Conservation (phyloP, 2,888 invertebrate genomes). For the Mellilla xanthometata region DNA sequence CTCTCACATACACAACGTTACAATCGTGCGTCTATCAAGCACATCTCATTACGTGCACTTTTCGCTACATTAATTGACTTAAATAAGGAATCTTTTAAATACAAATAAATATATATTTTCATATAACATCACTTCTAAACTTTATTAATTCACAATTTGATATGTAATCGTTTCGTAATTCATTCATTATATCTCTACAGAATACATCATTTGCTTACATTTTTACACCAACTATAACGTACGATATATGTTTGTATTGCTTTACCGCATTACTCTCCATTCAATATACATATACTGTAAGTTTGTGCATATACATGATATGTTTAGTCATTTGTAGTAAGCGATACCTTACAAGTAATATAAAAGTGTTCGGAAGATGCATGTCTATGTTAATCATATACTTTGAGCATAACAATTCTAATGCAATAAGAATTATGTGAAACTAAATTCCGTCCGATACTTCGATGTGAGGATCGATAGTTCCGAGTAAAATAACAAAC, state of each 20-base stretch:
- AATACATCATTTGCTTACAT: constrained; percentile 50
- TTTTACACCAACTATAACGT: constrained; percentile 48
- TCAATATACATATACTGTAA: constrained; percentile 15
- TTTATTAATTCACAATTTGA: constrained; percentile 65
- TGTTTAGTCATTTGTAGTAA: constrained; percentile 13
- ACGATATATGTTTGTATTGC: constrained; percentile 50
- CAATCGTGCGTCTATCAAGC: constrained; percentile 46
- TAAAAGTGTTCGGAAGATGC: constrained; percentile 54
- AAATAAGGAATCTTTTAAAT: constrained; percentile 76
- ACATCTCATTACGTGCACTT: constrained; percentile 46
- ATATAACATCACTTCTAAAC: constrained; percentile 51
- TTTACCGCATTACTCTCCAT: constrained; percentile 31
- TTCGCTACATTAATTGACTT: constrained; percentile 75
- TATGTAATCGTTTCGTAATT: constrained; percentile 70
- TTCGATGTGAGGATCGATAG: constrained; percentile 52
- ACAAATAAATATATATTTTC: constrained; percentile 45
- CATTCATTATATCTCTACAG: constrained; percentile 31
- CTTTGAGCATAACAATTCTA: constrained; percentile 48
- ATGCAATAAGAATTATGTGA: constrained; percentile 19
- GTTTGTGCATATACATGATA: constrained; percentile 20
- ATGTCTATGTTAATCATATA: constrained; percentile 38
- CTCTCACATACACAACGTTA: constrained; percentile 7
- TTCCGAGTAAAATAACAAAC: constrained; percentile 20
- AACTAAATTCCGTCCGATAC: constrained; percentile 30
- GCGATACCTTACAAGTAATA: constrained; percentile 34